Evolutionary conservation across 2,113 vertebrate species (phyloP).

Genomic region (Malaclemys terrapin): DNA sequence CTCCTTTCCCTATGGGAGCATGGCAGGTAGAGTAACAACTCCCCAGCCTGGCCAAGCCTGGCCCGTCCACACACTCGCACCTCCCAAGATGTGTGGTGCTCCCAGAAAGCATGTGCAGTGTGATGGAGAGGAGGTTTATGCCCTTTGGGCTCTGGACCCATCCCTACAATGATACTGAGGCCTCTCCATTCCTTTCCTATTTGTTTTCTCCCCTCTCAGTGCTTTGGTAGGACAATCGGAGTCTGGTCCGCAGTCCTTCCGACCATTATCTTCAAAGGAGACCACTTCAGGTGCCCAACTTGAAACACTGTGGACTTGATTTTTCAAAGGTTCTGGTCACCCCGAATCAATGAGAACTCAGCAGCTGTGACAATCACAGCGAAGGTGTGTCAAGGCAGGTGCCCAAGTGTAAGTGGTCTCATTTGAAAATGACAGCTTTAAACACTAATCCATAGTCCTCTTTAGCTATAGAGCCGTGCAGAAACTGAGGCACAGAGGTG

Average conservation of each 20-base stretch:
- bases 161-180: neutral
- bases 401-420: neutral
- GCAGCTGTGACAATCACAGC: neutral
- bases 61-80: neutral
- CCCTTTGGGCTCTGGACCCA: neutral
- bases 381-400: neutral
- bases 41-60: neutral
- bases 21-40: too few species aligned
- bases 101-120: neutral
- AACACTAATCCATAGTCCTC: neutral
- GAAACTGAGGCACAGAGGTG: neutral
- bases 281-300: rapidly evolving
- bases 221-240: neutral
- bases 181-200: neutral
- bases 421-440: neutral
- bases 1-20: neutral
- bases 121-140: neutral
- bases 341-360: neutral
- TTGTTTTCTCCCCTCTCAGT: neutral
- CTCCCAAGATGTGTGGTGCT: neutral
- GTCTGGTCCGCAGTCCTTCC: neutral
- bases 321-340: neutral
- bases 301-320: neutral
- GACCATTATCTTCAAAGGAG: neutral
- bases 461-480: too few species aligned